A percentile compares a stretch with the other conserved stretches of the same genome.
These are phyloP conservation scores for Drosophila siamana DNA, from an alignment of 2,888 invertebrate species.

Conservation along the genomic window DNA sequence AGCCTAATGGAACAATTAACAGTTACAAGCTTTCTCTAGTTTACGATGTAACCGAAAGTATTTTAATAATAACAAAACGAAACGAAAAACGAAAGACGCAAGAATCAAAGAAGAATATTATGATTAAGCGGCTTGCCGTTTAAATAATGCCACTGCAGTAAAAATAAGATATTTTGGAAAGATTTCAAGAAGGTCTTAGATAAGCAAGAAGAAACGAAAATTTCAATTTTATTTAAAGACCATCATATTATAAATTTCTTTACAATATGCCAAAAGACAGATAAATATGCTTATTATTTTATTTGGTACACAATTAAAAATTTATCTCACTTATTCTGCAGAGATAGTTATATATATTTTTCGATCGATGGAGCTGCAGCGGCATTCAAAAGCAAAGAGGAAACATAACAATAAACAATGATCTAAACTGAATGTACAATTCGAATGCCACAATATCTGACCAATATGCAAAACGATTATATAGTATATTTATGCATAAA, in stretches of 20 bases:
- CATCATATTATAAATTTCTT: no score
- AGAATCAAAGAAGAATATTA: background rate
- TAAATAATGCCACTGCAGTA: constrained; percentile 23
- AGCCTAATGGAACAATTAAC: constrained; percentile 10
- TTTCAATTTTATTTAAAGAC: background rate
- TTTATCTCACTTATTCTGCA: no score
- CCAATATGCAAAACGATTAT: constrained; percentile 69
- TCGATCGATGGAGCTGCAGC: constrained; percentile 8
- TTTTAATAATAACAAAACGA: constrained; percentile 20
- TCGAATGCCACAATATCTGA: constrained; percentile 77
- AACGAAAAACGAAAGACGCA: background rate
- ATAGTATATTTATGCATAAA: constrained; percentile 54
- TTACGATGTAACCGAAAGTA: constrained; percentile 27
- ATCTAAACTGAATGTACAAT: constrained; percentile 71
- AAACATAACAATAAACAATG: constrained; percentile 52
- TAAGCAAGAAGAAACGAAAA: background rate
- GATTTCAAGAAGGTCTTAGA: background rate
- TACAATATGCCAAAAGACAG: no score
- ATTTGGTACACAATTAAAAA: no score
- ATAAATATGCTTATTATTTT: no score
- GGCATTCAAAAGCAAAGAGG: constrained; percentile 14
- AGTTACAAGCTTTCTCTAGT: constrained; percentile 24
- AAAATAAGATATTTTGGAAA: no score
- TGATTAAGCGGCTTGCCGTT: constrained; percentile 28
- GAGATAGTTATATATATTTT: no score